Percentiles rank a stretch among this genome's conserved stretches.
These are phyloP conservation scores for Cephalopachus bancanus DNA, from an alignment of 2,797 vertebrate genomes.

Conservation along the genomic window DNA sequence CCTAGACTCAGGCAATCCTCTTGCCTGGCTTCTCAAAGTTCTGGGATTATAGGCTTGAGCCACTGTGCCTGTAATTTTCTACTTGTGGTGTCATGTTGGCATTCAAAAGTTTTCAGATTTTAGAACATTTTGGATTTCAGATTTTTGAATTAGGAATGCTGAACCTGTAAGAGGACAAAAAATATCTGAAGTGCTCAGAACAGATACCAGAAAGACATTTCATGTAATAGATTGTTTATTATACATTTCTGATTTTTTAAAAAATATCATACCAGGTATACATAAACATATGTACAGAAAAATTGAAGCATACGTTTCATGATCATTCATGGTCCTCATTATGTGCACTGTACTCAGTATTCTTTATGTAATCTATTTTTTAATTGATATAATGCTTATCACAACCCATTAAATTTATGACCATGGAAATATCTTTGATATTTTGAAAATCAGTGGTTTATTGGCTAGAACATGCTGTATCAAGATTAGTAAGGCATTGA, in stretches of 20 bases:
- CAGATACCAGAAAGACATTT: neutral
- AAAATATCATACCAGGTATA: neutral
- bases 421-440: neutral
- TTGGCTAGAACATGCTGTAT: neutral
- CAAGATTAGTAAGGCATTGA: neutral
- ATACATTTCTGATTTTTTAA: neutral
- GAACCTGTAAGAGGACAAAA: neutral
- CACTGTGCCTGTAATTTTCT: neutral
- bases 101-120: neutral
- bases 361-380: neutral
- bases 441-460: constrained; percentile 55
- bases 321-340: neutral
- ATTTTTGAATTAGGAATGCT: neutral
- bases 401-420: neutral
- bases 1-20: too few species aligned
- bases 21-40: too few species aligned
- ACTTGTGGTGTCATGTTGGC: neutral
- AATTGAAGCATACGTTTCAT: neutral
- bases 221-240: neutral
- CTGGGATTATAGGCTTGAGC: too few species aligned
- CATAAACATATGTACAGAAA: neutral
- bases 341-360: neutral
- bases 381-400: neutral
- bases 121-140: neutral
- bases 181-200: neutral